Evolutionary conservation across 2,888 invertebrate species (phyloP).

Genomic region (Endotricha flammealis): DNA sequence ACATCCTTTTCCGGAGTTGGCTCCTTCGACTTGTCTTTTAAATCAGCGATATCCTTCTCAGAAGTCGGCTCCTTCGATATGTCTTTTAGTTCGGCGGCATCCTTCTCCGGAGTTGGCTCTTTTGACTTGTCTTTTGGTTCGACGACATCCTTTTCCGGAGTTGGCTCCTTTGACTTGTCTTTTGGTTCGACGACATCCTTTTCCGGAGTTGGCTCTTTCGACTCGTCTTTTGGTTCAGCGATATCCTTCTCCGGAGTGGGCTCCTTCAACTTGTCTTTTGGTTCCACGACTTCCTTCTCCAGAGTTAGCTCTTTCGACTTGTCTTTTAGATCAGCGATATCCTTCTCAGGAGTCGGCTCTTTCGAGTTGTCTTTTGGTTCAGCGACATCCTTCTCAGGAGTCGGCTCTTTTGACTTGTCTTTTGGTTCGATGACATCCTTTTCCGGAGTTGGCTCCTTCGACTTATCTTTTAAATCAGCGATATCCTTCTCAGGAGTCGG

Average conservation of each 20-base stretch:
- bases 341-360: background rate
- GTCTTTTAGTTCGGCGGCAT: background rate
- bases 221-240: background rate
- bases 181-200: background rate
- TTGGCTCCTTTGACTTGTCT: slow-evolving; percentile 1
- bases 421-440: background rate
- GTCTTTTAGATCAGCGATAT: background rate
- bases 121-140: background rate
- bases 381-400: background rate
- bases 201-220: background rate
- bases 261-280: background rate
- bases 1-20: slow-evolving; percentile 2
- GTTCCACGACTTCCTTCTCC: background rate
- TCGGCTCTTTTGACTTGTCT: background rate
- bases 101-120: background rate
- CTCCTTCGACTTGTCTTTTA: background rate
- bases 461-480: background rate
- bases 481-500: background rate
- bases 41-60: background rate
- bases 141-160: background rate
- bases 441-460: background rate
- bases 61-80: background rate
- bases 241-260: background rate
- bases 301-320: background rate
- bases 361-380: background rate